phyloP scores from a whole-genome alignment of 2,797 vertebrate genomes.

The Euthynnus affinis region DNA sequence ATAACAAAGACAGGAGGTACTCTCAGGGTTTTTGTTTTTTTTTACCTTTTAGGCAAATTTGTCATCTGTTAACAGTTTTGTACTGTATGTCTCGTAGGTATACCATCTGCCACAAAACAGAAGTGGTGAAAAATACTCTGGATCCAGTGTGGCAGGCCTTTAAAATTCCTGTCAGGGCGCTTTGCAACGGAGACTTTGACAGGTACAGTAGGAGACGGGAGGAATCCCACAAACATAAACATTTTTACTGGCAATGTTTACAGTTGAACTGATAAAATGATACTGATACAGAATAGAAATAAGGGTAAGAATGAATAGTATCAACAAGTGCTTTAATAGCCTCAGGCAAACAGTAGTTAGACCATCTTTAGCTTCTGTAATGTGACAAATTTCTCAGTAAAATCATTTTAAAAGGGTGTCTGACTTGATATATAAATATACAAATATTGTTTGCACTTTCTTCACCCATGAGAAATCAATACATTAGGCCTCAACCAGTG shows the following conservation, averaged over 20 bases:
- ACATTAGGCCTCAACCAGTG: not conserved
- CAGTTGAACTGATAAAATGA: not conserved
- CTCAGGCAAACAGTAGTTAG: too few species aligned
- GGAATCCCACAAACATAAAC: not conserved
- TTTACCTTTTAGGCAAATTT: not conserved
- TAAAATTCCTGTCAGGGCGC: slow-evolving; percentile 92
- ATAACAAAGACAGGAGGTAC: not conserved
- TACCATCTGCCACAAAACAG: slow-evolving; percentile 95
- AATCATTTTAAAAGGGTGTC: too few species aligned
- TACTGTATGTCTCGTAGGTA: slow-evolving; percentile 80
- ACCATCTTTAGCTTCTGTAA: too few species aligned
- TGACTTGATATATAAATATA: too few species aligned
- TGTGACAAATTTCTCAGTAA: too few species aligned
- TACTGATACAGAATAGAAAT: not conserved
- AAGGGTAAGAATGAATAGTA: not conserved
- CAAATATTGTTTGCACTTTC: not conserved
- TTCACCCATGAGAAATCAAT: not conserved
- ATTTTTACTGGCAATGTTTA: not conserved
- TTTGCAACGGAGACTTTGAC: slow-evolving; percentile 95
- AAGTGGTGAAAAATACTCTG: slow-evolving; percentile 94
- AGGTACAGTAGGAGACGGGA: slow-evolving; percentile 79
- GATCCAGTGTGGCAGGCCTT: slow-evolving; percentile 97
- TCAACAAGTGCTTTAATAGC: too few species aligned
- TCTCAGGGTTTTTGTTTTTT: not conserved
- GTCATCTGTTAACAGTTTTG: slow-evolving; percentile 17